phyloP scores from a whole-genome alignment of 2,797 vertebrate genomes.

The Champsocephalus esox region DNA sequence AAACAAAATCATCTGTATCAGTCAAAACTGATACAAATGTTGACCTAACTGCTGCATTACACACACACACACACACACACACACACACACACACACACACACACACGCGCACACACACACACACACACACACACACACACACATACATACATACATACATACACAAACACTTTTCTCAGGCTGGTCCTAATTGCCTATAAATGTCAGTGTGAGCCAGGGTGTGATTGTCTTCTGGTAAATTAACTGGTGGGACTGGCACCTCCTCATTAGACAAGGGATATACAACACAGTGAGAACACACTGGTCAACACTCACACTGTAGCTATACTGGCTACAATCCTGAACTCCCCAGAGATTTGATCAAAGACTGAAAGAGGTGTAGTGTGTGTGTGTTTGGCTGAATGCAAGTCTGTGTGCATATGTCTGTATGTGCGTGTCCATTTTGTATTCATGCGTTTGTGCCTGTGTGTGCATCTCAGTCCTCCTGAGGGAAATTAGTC shows the following conservation, averaged over 20 bases:
- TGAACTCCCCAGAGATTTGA: slow-evolving; percentile 58
- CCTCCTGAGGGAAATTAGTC: slow-evolving; percentile 85
- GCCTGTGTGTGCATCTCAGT: slow-evolving; percentile 45
- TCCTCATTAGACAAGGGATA: slow-evolving; percentile 90
- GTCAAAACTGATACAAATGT: slow-evolving; percentile 66
- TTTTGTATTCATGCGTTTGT: slow-evolving; percentile 63
- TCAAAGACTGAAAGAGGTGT: slow-evolving; percentile 52
- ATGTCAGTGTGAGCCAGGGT: slow-evolving; percentile 92
- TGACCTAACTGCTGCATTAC: slow-evolving; percentile 46
- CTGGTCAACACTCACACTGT: slow-evolving; percentile 72
- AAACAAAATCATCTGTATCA: slow-evolving; percentile 58
- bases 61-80: slow-evolving; percentile 31
- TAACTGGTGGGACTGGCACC: slow-evolving; percentile 87
- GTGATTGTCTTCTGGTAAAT: slow-evolving; percentile 91
- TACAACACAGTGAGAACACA: slow-evolving; percentile 75
- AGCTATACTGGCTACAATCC: slow-evolving; percentile 56
- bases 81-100: slow-evolving; percentile 24
- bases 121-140: slow-evolving; percentile 17
- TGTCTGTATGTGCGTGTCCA: slow-evolving; percentile 57
- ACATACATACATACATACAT: slow-evolving; percentile 33
- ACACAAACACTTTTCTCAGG: slow-evolving; percentile 57
- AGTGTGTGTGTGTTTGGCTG: slow-evolving; percentile 34
- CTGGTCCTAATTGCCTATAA: slow-evolving; percentile 93
- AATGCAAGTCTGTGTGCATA: slow-evolving; percentile 55
- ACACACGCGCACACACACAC: slow-evolving; percentile 36